Base-by-base conservation (phyloP, 2,888 invertebrate species). In the Caenorhabditis sp. region DNA sequence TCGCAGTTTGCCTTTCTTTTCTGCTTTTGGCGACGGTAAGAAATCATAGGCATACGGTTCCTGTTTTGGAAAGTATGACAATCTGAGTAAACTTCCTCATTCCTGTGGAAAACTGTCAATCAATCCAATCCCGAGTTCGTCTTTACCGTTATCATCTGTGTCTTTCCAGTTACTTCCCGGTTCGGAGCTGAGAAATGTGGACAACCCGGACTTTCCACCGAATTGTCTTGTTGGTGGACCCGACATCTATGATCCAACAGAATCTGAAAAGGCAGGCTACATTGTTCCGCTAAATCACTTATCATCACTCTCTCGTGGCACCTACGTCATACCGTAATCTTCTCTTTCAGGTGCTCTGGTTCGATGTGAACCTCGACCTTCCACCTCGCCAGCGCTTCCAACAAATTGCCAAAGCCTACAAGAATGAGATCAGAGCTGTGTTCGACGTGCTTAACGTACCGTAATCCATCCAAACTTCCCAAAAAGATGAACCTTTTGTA, bases 291-390 rank as follows among this genome's bases (percentile, higher is more conserved):
- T n/a, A n/a, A n/a, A n/a, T n/a, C n/a, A n/a, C n/a, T n/a, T n/a
- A n/a, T n/a, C n/a, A n/a, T n/a, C n/a, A n/a, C n/a, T n/a, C n/a
- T n/a, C n/a, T n/a, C n/a, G n/a, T n/a, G n/a, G n/a, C n/a, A n/a
- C n/a, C n/a, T n/a, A n/a, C n/a, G n/a, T n/a, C n/a, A n/a, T n/a
- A n/a, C n/a, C n/a, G n/a, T 8, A 41, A 27, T 20, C 13, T n/a
- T 11, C 6, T 6, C n/a, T 56, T 52, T 8, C 58, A 80, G 77
- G 80, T 84, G 0, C 66, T 78, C 1, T 85, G 84, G 83, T 81
- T 86, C 53, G 78, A 78, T 46, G 81, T 86, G 26, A 80, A 86
- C 65, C 56, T 86, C 20, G 85, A 84, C 43, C 66, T 76, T 8
- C 84, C 85, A 6, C 80, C 84, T 2, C 75, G 78, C 37, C 73